These are phyloP conservation scores for Tursiops truncatus DNA, from an alignment of 2,113 vertebrate genomes.

Conservation along the genomic window DNA sequence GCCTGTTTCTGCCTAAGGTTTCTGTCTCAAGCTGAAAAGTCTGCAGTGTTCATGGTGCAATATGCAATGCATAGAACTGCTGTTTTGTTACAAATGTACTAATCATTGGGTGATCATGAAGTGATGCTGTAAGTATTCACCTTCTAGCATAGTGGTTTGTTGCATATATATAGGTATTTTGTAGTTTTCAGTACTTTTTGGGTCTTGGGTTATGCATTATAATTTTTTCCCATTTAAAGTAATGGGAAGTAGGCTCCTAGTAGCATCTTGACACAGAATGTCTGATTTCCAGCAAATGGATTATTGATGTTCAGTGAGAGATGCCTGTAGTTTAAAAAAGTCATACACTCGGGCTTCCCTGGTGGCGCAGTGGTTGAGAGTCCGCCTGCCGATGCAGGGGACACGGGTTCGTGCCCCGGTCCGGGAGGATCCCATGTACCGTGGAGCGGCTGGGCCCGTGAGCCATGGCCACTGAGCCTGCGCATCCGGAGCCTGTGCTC, in stretches of 20 bases:
- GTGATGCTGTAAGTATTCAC: background rate
- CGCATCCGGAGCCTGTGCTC: too few species aligned
- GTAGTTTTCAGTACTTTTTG: background rate
- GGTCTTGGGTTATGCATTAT: background rate
- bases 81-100: background rate
- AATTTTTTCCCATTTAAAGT: background rate
- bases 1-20: background rate
- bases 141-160: background rate
- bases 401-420: too few species aligned
- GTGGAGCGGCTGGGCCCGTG: too few species aligned
- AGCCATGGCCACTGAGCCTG: too few species aligned
- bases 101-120: background rate
- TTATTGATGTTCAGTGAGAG: background rate
- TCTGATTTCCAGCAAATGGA: background rate
- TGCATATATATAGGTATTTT: background rate
- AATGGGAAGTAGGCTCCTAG: background rate
- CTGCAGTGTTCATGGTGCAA: background rate
- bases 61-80: fast-evolving
- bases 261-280: background rate
- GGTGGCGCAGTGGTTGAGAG: too few species aligned
- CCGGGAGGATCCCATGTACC: too few species aligned
- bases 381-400: too few species aligned
- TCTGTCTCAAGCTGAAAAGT: background rate
- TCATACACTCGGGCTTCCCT: background rate
- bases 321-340: background rate